Percentiles rank a stretch among this genome's conserved stretches.
Evolutionary conservation across 2,113 vertebrate genomes (phyloP).

Genomic region (Echinops telfairi): DNA sequence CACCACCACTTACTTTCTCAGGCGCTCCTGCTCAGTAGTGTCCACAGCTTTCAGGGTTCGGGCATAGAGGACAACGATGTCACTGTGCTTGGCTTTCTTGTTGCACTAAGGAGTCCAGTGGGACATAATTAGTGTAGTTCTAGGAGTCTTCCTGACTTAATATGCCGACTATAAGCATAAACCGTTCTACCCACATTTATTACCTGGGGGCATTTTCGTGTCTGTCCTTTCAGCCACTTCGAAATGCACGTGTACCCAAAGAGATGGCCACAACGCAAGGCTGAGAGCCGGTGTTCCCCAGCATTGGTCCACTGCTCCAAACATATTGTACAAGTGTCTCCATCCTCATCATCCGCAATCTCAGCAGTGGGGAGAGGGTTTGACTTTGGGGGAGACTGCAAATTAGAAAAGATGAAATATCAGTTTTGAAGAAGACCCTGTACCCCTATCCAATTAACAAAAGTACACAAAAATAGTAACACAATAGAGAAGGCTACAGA

Average conservation of each 20-base stretch:
- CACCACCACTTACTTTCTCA: conserved; percentile 91
- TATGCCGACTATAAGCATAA: neutral
- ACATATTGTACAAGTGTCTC: conserved; percentile 95
- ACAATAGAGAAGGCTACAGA: neutral
- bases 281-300: conserved; percentile 93
- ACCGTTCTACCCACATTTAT: neutral
- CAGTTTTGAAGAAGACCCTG: neutral
- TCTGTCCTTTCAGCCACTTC: conserved; percentile 93
- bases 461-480: neutral
- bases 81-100: conserved; percentile 94
- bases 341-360: conserved; percentile 89
- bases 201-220: conserved; percentile 97
- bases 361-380: neutral
- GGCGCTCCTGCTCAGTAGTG: conserved; percentile 92
- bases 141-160: neutral
- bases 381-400: conserved; percentile 71
- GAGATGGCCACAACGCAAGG: conserved; percentile 96
- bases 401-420: conserved; percentile 23
- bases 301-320: conserved; percentile 96
- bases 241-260: conserved; percentile 96
- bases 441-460: neutral
- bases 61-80: conserved; percentile 96
- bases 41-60: conserved; percentile 93
- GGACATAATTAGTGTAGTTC: conserved; percentile 37
- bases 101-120: conserved; percentile 91